Evolutionary conservation across 2,888 invertebrate genomes (phyloP).

Genomic region (Mesorhabditis sp.): DNA sequence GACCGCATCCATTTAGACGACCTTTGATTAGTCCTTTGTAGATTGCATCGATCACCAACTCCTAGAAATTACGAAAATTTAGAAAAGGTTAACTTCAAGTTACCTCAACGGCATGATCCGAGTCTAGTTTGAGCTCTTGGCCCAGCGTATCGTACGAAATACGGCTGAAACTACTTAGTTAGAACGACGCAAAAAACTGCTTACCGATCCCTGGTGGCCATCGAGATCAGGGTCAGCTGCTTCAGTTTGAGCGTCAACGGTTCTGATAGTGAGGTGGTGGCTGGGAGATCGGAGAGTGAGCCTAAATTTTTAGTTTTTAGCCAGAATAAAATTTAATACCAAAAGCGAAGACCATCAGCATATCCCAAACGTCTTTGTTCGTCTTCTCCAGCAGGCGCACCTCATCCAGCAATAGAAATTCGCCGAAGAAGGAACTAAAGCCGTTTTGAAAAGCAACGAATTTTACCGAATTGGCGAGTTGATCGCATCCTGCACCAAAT

Average conservation of each 20-base stretch:
- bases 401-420: not conserved
- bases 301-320: not conserved
- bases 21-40: slow-evolving; percentile 1
- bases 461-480: too few relatives aligned
- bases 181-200: not conserved
- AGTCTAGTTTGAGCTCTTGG: not conserved
- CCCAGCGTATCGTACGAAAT: not conserved
- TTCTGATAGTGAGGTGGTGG: not conserved
- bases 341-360: not conserved
- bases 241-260: not conserved
- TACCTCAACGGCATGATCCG: slow-evolving; percentile 5
- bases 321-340: not conserved
- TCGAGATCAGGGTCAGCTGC: not conserved
- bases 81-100: not conserved
- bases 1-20: not conserved
- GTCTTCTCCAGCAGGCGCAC: not conserved
- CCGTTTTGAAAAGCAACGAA: too few relatives aligned
- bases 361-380: not conserved
- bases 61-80: not conserved
- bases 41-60: not conserved
- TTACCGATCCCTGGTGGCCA: slow-evolving; percentile 2
- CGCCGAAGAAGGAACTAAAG: not conserved
- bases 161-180: not conserved
- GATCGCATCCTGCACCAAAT: too few relatives aligned
- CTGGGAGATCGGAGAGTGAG: not conserved